Base-by-base conservation (phyloP, 2,888 invertebrate genomes). In the Azorinus chamasolen region DNA sequence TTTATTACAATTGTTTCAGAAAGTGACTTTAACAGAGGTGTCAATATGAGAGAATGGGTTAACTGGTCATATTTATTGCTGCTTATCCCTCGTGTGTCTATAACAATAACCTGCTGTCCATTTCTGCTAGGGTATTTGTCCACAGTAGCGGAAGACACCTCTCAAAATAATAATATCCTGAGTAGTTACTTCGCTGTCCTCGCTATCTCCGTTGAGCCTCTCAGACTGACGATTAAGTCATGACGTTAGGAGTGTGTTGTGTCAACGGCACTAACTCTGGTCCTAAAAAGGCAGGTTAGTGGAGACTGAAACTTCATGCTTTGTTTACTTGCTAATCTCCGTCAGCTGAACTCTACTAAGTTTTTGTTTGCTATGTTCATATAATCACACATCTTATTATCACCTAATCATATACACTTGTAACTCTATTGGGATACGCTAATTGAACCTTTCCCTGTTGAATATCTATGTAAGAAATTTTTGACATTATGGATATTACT, bases 181-280 rank as follows among this genome's bases (percentile, higher is more conserved):
- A 88, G 85, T 68, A 88, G 89, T 24, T 91, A 89, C 84, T 84
- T 87, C 65, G 88, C 88, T 46, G 82, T 91, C 50, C 84, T 91
- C 51, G 86, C 88, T 57, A 79, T 90, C 64, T 88, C 89, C 18
- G 76, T 76, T 20, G 76, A 75, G 51, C 74, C 74, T 10, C 50
- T 75, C 41, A 45, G 22, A 45, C 51, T 39, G 46, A 51, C 50
- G 58, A 58, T 62, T 50, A 57, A 46, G 50, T 50, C 64, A 22
- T 45, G 58, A 32, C 58, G 50, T 14, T 25, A 59, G 27, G 25
- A 54, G 41, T 3, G 45, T 41, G 18, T 2, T 37, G 32, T 58
- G 68, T 63, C 59, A 72, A 57, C 72, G 72, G 75, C 69, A 75
- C 59, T 79, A 79, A 79, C 71, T 75, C 68, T 75, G 77, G 54